These are phyloP conservation scores for Xestoiulus laeticollis DNA, from an alignment of 2,888 invertebrate species.

Conservation along the genomic window DNA sequence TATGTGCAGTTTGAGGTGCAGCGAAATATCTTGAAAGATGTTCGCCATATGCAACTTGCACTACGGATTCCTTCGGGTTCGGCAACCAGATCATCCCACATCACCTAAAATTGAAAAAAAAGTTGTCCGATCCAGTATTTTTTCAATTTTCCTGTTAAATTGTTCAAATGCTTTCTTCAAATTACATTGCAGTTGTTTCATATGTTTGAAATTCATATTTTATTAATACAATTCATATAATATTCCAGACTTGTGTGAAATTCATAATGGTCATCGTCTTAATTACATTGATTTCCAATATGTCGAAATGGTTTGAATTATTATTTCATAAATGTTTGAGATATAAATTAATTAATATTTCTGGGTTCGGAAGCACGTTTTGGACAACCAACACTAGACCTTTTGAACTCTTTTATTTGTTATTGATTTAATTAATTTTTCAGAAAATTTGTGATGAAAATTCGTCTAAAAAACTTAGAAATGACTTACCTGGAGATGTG, in stretches of 20 bases:
- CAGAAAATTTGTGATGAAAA: not conserved
- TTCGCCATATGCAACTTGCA: slow-evolving; percentile 77
- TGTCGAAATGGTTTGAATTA: not conserved
- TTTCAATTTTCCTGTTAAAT: not conserved
- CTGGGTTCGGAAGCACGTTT: not conserved
- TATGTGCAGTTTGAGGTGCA: slow-evolving; percentile 75
- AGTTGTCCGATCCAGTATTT: not conserved
- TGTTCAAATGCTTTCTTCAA: no score
- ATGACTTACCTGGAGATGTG: slow-evolving; percentile 73
- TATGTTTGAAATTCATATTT: no score
- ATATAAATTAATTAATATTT: not conserved
- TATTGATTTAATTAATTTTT: not conserved
- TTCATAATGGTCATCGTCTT: not conserved
- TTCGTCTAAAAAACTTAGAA: not conserved
- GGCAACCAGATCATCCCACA: slow-evolving; percentile 77
- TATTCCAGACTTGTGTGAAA: not conserved
- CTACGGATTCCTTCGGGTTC: slow-evolving; percentile 76
- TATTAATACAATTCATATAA: not conserved
- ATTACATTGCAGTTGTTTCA: no score
- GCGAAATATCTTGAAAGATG: slow-evolving; percentile 73
- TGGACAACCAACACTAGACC: not conserved
- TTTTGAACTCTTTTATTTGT: not conserved
- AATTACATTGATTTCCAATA: slow-evolving; percentile 23
- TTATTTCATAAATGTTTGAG: not conserved
- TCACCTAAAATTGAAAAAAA: slow-evolving; percentile 67